Evolutionary conservation across 2,113 vertebrate genomes (phyloP).

Genomic region (Microcebus jonahi): DNA sequence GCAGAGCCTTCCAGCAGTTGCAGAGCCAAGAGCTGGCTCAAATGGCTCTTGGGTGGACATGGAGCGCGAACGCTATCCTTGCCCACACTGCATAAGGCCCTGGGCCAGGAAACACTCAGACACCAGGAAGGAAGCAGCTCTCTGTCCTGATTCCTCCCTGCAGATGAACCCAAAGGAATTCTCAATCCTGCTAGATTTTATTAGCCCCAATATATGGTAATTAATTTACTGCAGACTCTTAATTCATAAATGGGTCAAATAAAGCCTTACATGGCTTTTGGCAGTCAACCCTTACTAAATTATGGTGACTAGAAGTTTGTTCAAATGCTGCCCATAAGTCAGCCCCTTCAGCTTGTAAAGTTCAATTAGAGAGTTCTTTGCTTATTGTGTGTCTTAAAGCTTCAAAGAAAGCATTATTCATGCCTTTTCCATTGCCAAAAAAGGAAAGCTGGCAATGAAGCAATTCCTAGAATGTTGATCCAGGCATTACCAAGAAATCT

Average conservation of each 20-base stretch:
- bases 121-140: constrained; percentile 65
- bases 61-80: background rate
- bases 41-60: constrained; percentile 19
- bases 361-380: constrained; percentile 79
- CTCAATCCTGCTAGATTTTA: constrained; percentile 71
- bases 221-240: constrained; percentile 82
- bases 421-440: constrained; percentile 81
- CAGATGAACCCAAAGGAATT: constrained; percentile 68
- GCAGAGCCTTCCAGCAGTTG: constrained; percentile 65
- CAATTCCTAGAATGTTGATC: constrained; percentile 78
- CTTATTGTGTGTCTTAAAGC: constrained; percentile 79
- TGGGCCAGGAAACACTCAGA: constrained; percentile 34
- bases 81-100: background rate
- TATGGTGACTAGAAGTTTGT: constrained; percentile 78
- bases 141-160: constrained; percentile 40
- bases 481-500: constrained; percentile 73
- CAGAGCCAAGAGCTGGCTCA: constrained; percentile 56
- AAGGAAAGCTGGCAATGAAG: constrained; percentile 78
- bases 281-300: constrained; percentile 71
- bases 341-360: constrained; percentile 77
- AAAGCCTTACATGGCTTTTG: constrained; percentile 77
- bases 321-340: constrained; percentile 83
- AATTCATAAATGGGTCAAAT: constrained; percentile 82
- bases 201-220: constrained; percentile 77
- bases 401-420: constrained; percentile 85